Percentiles rank a stretch among this genome's conserved stretches.
These are phyloP conservation scores for Phortica okadai DNA, from an alignment of 2,888 invertebrate genomes.

Conservation along the genomic window DNA sequence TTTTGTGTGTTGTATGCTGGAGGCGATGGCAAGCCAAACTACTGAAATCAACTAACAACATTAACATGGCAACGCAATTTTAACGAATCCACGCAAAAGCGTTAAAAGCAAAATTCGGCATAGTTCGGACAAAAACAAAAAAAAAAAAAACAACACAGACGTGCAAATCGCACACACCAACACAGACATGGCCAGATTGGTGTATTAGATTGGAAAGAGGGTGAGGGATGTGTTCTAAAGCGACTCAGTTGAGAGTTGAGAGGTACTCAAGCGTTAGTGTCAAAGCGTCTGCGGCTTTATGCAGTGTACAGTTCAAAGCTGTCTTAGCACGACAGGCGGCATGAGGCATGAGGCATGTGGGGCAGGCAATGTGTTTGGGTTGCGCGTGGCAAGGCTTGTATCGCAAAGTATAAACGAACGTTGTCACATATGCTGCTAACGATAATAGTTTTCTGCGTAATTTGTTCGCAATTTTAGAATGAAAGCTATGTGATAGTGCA, in stretches of 20 bases:
- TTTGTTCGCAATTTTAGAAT: constrained; percentile 69
- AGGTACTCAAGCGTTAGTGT: constrained; percentile 25
- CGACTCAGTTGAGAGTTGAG: constrained; percentile 22
- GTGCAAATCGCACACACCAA: constrained; percentile 53
- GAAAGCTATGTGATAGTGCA: constrained; percentile 39
- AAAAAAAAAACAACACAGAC: constrained; percentile 23
- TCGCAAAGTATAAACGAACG: constrained; percentile 36
- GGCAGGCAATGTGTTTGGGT: constrained; percentile 45
- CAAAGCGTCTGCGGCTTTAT: constrained; percentile 17
- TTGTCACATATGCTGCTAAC: constrained; percentile 75
- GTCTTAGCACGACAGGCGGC: constrained; percentile 32
- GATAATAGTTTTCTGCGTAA: constrained; percentile 76
- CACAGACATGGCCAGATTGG: constrained; percentile 46
- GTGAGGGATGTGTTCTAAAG: constrained; percentile 37
- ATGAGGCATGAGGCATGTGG: constrained; percentile 16
- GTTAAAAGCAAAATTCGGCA: constrained; percentile 29
- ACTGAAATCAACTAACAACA: constrained; percentile 73
- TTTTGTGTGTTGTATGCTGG: constrained; percentile 44
- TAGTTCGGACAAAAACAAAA: constrained; percentile 32
- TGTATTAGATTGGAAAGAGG: constrained; percentile 57
- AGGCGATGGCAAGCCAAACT: constrained; percentile 60
- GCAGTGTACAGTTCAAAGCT: neutral
- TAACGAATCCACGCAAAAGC: constrained; percentile 41
- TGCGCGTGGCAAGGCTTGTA: constrained; percentile 36
- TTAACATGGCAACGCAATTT: constrained; percentile 68